Evolutionary conservation across 2,113 vertebrate species (phyloP), one percentile per base, ranked within the genome.

Genomic region (Macquaria australasica): DNA sequence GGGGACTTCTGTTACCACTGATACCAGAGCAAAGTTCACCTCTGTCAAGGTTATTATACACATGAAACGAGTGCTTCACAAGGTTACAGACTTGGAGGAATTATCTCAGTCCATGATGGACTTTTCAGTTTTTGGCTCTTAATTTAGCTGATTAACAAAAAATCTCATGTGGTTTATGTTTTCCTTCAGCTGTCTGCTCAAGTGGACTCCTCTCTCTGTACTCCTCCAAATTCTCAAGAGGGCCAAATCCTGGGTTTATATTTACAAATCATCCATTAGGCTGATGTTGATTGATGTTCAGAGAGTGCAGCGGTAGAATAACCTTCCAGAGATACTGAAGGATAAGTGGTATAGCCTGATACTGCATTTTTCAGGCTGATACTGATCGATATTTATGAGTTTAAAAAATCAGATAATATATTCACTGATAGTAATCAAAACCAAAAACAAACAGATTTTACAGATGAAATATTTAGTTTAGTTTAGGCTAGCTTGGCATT

Each of bases 1-100:
- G 82, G 88, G 86, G 88, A 67, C 82, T 70, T 90, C 90, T 93
- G 92, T 84, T 92, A 82, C 69, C 75, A 58, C 86, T 86, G 93
- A 93, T 94, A 87, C 84, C 90, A 83, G 70, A 88, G 88, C 73
- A 86, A 83, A 91, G 86, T 90, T 92, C 84, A 89, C 85, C 87
- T 90, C 91, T 86, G 83, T 83, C 85, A 89, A 91, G 90, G 90
- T 93, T 84, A 77, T 93, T 84, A 77, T 11, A 78, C 4, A 85
- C 55, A 86, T 87, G 72, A 84, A 64, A 84, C 71, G 69, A 63
- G 79, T 34, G 15, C 41, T 78, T 60, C 66, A 39, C 43, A 50
- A 85, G 81, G 80, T 88, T 64, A 64, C 53, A 55, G 79, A 75
- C 71, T 66, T 78, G 10, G 37, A 41, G 20, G 60, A 66, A 45